Percentiles rank a stretch among this genome's conserved stretches.
Conservation (phyloP, 1,140 invertebrate genomes). For the Papilio helenus region DNA sequence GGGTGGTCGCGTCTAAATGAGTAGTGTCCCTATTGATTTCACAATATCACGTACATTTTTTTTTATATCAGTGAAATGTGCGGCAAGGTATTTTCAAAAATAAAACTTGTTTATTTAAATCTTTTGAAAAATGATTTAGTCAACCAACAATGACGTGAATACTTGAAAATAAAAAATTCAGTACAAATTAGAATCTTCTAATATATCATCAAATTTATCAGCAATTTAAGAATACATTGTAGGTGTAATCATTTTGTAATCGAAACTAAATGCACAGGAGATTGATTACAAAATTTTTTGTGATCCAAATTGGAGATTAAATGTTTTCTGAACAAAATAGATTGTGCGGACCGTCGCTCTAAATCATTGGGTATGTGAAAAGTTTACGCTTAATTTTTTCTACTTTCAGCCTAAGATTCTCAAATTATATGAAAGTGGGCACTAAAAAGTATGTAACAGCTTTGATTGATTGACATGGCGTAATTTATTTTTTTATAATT, state of each 20-base stretch:
- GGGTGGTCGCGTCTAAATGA: background rate
- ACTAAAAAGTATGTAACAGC: too few relatives aligned
- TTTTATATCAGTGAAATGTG: background rate
- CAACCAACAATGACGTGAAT: background rate
- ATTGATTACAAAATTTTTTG: constrained; percentile 53
- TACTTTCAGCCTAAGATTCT: constrained; percentile 44
- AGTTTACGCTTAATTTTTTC: constrained; percentile 66
- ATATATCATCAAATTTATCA: background rate
- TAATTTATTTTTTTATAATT: background rate
- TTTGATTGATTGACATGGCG: too few relatives aligned
- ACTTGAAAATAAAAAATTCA: background rate
- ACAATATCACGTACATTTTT: background rate
- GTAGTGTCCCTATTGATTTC: background rate
- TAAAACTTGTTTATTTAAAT: background rate
- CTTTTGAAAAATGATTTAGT: background rate
- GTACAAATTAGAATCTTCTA: background rate
- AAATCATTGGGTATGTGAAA: constrained; percentile 71
- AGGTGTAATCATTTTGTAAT: constrained; percentile 13
- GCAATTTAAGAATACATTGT: background rate
- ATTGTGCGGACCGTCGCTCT: constrained; percentile 62
- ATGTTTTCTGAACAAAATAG: constrained; percentile 62
- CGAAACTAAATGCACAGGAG: constrained; percentile 40
- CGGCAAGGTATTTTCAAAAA: background rate
- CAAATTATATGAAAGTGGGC: constrained; percentile 51
- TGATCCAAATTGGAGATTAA: constrained; percentile 60